A percentile compares a stretch with the other conserved stretches of the same genome.
Evolutionary conservation across 2,113 vertebrate genomes (phyloP).

Genomic region (Athene noctua): DNA sequence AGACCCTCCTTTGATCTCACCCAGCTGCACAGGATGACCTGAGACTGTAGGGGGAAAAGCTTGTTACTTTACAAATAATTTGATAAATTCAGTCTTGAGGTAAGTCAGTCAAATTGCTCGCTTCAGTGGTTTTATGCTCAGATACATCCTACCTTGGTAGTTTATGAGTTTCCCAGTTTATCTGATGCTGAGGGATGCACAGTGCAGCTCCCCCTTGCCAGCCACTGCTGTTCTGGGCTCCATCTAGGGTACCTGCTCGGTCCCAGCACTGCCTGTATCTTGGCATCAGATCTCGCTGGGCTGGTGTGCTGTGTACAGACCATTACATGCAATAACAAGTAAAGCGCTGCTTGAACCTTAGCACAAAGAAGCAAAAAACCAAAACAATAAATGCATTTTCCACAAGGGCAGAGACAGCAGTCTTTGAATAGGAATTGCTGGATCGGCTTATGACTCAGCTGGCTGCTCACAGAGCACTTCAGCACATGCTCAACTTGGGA

Average conservation of each 20-base stretch:
- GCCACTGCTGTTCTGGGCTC: background rate
- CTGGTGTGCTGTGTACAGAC: background rate
- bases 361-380: slow-evolving; percentile 14
- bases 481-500: background rate
- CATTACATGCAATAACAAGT: slow-evolving; percentile 1
- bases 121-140: background rate
- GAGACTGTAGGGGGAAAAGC: background rate
- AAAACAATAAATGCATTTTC: slow-evolving; percentile 47
- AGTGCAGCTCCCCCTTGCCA: background rate
- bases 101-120: background rate
- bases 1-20: background rate
- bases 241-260: background rate
- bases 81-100: background rate
- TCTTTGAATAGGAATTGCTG: slow-evolving; percentile 34
- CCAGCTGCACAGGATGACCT: background rate
- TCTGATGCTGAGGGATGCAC: background rate
- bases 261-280: background rate
- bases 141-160: background rate
- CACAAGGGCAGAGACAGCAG: slow-evolving; percentile 35
- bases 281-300: background rate
- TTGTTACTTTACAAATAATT: background rate
- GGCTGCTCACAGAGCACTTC: slow-evolving; percentile 5
- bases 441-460: slow-evolving; percentile 25
- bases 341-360: slow-evolving; percentile 15
- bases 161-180: background rate